Base-by-base conservation (phyloP, 2,797 vertebrate genomes). In the Coendou prehensilis region DNA sequence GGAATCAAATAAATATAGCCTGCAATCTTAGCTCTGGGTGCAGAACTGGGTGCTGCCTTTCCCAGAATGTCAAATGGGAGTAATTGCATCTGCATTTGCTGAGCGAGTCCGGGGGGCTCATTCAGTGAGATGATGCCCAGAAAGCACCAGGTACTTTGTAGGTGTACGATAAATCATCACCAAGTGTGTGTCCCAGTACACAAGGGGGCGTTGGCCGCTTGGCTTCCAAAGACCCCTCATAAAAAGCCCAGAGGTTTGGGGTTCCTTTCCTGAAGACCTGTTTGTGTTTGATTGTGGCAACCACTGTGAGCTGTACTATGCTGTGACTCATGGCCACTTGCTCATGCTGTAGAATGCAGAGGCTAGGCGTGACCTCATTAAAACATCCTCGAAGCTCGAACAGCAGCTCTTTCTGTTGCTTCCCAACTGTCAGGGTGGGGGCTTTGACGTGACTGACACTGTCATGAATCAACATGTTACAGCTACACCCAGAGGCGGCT, bases 401-500 rank as follows among this genome's bases (percentile, higher is more conserved):
- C 87, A 59, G 69, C 81, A 76, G 50, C 81, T 56, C 7, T 5
- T 86, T 71, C 54, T 61, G 50, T 37, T 96, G 89, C 71, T 30
- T 30, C 56, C 26, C 67, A 73, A 6, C 91, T 59, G 22, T 94
- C 84, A 86, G 41, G 95, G 87, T 89, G 47, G 89, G 86, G 86
- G 78, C 94, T 97, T 89, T 86, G 93, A 94, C 64, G 61, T 26
- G 87, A 95, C 67, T 26, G 87, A 94, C 87, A 84, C 92, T 37
- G 61, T 96, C 97, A 15, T 95, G 97, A 97, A 96, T 80, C 87
- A 96, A 94, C 97, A 97, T 67, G 97, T 94, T 96, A 78, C 63
- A 90, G 95, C 71, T 85, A 95, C 57, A 64, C 96, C 95, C 95
- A 47, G 75, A n/a, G 87, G 85, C 41, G 7, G 87, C 57, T 94